Evolutionary conservation across 2,113 vertebrate genomes (phyloP), one percentile per base, ranked within the genome.

Genomic region (Copsychus sechellarum): DNA sequence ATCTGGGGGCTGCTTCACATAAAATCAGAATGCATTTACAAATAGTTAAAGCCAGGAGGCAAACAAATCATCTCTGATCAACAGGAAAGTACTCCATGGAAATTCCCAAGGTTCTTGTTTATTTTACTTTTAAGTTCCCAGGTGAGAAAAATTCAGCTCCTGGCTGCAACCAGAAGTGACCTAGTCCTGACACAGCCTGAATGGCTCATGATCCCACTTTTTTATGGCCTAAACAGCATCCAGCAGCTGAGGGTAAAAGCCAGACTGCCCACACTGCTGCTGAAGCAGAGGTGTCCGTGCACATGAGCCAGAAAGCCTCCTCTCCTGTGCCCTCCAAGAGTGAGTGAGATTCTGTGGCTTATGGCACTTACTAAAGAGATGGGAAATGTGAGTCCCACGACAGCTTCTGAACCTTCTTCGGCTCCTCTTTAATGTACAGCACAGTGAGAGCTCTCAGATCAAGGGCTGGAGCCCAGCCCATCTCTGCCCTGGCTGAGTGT

Each of bases 381-480:
- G 77, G 47, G 80, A 95, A 93, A 90, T 2, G 0, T 12, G 64
- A 93, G 73, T 62, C 51, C 65, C 64, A 71, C 36, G 84, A 23
- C 11, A 11, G 34, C 69, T 81, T 78, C 82, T 81, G 76, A 58
- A 81, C 70, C 56, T 73, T 73, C 69, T 31, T 92, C 0, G 0
- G 56, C 88, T 96, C 60, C 91, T 92, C 33, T 80, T 78, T 60
- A 95, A 82, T 43, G 64, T 33, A 78, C 1, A 78, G 76, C 64
- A 88, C 60, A 71, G 86, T 34, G 33, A 77, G 51, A 90, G 86
- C 69, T 81, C 54, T 78, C 23, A 96, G 91, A 94, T 88, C 34
- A 94, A 88, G 83, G 51, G 72, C 86, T 95, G 96, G 95, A 96
- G 76, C 86, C 76, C 91, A 84, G 92, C 94, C 92, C 91, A 94